Percentiles rank a stretch among this genome's conserved stretches.
Evolutionary conservation across 2,888 invertebrate genomes (phyloP).

Genomic region (Drosophila atripex): DNA sequence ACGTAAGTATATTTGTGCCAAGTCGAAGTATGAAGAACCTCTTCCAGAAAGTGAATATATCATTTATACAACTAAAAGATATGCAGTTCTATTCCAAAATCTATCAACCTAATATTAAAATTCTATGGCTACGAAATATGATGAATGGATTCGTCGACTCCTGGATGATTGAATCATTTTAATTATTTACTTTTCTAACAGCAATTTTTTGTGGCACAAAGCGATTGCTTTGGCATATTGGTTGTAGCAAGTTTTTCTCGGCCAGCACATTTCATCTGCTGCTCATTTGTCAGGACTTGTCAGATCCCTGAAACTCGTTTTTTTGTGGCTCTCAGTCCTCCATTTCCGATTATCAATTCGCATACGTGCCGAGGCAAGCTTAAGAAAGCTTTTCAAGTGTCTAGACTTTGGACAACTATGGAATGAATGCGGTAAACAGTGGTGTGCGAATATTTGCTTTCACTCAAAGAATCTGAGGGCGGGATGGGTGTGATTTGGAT

Average conservation of each 20-base stretch:
- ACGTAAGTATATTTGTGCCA: slow-evolving; percentile 54
- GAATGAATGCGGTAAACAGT: slow-evolving; percentile 26
- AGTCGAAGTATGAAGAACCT: slow-evolving; percentile 34
- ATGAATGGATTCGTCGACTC: neutral
- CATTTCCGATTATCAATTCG: slow-evolving; percentile 22
- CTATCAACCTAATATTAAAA: neutral
- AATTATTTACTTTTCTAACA: neutral
- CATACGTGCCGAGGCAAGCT: slow-evolving; percentile 57
- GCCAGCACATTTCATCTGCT: slow-evolving; percentile 19
- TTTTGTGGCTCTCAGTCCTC: neutral
- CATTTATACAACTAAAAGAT: slow-evolving; percentile 39
- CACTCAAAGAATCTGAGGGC: slow-evolving; percentile 25
- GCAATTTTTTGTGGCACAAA: neutral
- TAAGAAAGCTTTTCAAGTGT: slow-evolving; percentile 59
- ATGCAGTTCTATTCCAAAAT: slow-evolving; percentile 48
- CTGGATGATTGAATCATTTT: neutral
- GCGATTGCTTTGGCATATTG: neutral
- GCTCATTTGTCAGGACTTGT: slow-evolving; percentile 58
- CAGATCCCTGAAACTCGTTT: slow-evolving; percentile 14
- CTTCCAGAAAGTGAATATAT: neutral
- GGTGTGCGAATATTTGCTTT: slow-evolving; percentile 35
- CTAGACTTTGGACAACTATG: slow-evolving; percentile 43
- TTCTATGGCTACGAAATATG: neutral
- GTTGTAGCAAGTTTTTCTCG: neutral
- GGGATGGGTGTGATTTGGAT: slow-evolving; percentile 8